Evolutionary conservation across 2,113 vertebrate species (phyloP).

Genomic region (Scopus umbretta): DNA sequence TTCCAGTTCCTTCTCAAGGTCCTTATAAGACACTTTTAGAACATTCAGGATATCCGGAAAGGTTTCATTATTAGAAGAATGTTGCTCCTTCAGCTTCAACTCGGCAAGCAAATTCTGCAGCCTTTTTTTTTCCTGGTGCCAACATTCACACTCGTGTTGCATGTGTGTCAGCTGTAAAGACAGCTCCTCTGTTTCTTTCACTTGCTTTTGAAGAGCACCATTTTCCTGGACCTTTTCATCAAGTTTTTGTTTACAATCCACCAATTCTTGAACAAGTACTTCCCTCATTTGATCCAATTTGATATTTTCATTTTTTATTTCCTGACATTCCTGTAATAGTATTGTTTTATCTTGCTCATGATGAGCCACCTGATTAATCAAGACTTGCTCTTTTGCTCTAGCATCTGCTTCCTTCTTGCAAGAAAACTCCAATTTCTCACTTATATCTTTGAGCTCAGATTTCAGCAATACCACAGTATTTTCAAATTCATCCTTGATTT

Average conservation of each 20-base stretch:
- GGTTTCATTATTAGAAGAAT: constrained; percentile 41
- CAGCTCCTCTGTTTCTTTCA: constrained; percentile 48
- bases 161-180: neutral
- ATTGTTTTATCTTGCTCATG: constrained; percentile 66
- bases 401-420: constrained; percentile 43
- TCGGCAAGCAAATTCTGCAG: constrained; percentile 21
- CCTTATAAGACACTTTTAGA: constrained; percentile 56
- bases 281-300: constrained; percentile 29
- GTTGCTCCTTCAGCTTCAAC: constrained; percentile 62
- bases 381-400: constrained; percentile 40
- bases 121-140: constrained; percentile 35
- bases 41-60: constrained; percentile 15
- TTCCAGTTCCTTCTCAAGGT: constrained; percentile 64
- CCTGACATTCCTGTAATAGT: constrained; percentile 56
- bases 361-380: constrained; percentile 22
- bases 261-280: constrained; percentile 51
- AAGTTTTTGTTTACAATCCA: constrained; percentile 42
- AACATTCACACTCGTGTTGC: constrained; percentile 38
- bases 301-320: constrained; percentile 41
- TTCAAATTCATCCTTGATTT: constrained; percentile 50
- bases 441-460: constrained; percentile 60
- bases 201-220: constrained; percentile 19
- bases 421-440: constrained; percentile 44
- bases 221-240: constrained; percentile 46
- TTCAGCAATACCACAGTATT: constrained; percentile 58